Evolutionary conservation across 1,140 invertebrate species (phyloP), one percentile per base, ranked within the genome.

Genomic region (Piezodorus guildinii): DNA sequence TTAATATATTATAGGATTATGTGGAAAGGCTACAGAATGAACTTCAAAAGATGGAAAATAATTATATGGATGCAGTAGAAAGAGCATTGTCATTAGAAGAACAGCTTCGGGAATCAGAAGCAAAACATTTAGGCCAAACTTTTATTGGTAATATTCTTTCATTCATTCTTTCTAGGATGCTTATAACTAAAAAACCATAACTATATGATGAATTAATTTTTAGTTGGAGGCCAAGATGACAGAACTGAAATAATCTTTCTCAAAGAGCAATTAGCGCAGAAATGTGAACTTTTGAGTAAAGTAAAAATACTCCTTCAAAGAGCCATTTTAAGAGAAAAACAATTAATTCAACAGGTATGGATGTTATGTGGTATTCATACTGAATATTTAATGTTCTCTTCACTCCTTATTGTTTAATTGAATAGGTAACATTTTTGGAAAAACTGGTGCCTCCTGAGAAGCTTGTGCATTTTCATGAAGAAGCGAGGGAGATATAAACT

Each of bases 271-370:
- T 68, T 82, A n/a, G 66, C 65, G 21, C 74, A 79, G n/a, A 82
- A 82, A 70, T 74, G 73, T 8, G 71, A 78, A 62, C 70, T 82
- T 12, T 63, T 82, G 25, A 74, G 76, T 49, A 80, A 77, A 72
- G 77, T 81, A 4, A 81, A 81, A 68, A 71, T 76, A 34, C 71
- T 82, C 39, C 69, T 82, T 49, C 76, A 79, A 46, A 73, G 74
- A 62, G 79, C 80, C 23, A 78, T 79, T 10, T 65, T 72, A 5
- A 80, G 80, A 70, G 80, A 81, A 67, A 80, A 79, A 68, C 68
- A 72, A 15, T 72, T 81, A 56, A 70, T 77, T 8, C 75, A 80
- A 64, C 75, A 77, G 67, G 80, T 80, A 68, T 72, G 67, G 25
- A 54, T 30, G 27, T 62, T 39, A 27, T 17, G 6, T 1, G 34